Evolutionary conservation across 2,797 vertebrate genomes (phyloP).

Genomic region (Cyprinella venusta): DNA sequence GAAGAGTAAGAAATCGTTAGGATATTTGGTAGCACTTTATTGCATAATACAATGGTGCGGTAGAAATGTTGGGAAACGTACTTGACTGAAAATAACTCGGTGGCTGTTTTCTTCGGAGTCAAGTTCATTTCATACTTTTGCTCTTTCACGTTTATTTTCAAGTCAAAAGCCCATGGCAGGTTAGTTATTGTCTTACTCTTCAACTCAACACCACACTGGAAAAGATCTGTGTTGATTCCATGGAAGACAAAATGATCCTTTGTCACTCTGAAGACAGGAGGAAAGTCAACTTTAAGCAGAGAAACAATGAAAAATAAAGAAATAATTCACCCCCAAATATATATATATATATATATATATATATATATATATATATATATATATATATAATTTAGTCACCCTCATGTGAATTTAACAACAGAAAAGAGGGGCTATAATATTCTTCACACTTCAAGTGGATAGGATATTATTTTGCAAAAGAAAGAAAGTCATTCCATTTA

Average conservation of each 20-base stretch:
- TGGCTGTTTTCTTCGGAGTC: constrained; percentile 63
- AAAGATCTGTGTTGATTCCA: constrained; percentile 80
- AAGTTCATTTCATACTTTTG: constrained; percentile 71
- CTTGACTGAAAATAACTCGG: constrained; percentile 70
- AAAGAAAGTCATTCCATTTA: neutral
- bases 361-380: too few relatives aligned
- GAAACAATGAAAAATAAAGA: neutral
- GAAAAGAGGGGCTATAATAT: neutral
- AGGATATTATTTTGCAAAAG: neutral
- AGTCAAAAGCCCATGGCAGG: constrained; percentile 72
- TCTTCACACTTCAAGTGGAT: neutral
- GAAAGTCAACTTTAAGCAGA: neutral
- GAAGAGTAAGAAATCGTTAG: constrained; percentile 13
- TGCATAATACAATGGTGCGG: neutral
- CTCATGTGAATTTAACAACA: neutral
- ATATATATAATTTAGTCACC: neutral
- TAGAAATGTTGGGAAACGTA: constrained; percentile 55
- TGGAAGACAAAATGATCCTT: constrained; percentile 76
- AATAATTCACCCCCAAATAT: neutral
- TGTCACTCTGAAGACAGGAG: constrained; percentile 64
- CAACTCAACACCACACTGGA: constrained; percentile 76
- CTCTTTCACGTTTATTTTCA: constrained; percentile 69
- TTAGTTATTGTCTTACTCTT: constrained; percentile 63
- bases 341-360: too few relatives aligned
- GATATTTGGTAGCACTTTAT: neutral